phyloP scores from a whole-genome alignment of 2,888 invertebrate species.

The Cancer borealis region DNA sequence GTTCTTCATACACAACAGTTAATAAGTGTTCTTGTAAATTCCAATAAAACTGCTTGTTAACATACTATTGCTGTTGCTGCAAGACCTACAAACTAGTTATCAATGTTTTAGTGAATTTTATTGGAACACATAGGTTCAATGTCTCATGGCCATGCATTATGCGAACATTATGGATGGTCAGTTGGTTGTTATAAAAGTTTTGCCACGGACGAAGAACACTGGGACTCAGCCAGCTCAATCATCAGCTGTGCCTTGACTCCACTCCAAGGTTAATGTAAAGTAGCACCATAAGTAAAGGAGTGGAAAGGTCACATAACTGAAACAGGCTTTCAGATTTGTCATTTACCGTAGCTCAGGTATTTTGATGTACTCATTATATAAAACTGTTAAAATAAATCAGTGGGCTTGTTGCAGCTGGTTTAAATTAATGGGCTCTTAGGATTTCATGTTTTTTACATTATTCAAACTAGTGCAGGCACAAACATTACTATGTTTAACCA shows the following conservation, averaged over 20 bases:
- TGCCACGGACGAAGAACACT: not conserved
- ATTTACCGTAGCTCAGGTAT: not conserved
- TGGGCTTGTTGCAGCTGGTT: conserved; percentile 44
- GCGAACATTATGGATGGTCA: not conserved
- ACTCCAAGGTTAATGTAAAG: conserved; percentile 42
- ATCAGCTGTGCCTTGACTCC: conserved; percentile 47
- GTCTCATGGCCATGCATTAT: not conserved
- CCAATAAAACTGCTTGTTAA: not conserved
- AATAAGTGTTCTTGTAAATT: not conserved
- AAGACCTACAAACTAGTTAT: not conserved
- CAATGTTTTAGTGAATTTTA: not conserved
- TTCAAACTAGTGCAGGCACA: conserved; percentile 60
- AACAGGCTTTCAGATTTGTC: not conserved
- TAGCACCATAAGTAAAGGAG: conserved; percentile 58
- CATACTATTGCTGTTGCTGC: conserved; percentile 3
- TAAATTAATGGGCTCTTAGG: not conserved
- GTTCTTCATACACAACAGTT: not conserved
- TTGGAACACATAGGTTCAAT: not conserved
- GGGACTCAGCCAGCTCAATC: conserved; percentile 7
- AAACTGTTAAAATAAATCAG: not conserved
- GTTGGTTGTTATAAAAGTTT: not conserved
- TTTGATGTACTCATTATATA: not conserved
- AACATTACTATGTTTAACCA: conserved; percentile 27
- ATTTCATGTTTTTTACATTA: not conserved
- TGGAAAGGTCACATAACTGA: conserved; percentile 1